A percentile compares a stretch with the other conserved stretches of the same genome.
Conservation (phyloP, 2,888 invertebrate genomes). For the Idaea biselata region DNA sequence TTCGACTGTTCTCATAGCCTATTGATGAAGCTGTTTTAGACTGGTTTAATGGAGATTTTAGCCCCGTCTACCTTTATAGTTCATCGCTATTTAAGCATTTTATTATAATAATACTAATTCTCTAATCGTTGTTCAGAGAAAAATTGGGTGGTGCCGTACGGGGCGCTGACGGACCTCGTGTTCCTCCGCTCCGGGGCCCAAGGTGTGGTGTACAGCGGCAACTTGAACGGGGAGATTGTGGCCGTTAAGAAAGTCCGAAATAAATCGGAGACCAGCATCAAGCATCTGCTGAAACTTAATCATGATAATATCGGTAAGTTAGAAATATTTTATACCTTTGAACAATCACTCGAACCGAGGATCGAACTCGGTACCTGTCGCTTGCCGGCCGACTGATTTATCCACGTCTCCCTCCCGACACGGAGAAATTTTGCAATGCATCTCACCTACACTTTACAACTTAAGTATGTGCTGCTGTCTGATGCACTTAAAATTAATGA, state of each 20-base stretch:
- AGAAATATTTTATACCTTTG: background rate
- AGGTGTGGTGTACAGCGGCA: conserved; percentile 96
- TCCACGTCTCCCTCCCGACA: too few species aligned
- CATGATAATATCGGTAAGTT: conserved; percentile 91
- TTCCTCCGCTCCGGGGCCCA: conserved; percentile 98
- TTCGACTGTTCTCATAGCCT: too few species aligned
- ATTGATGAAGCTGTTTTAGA: too few species aligned
- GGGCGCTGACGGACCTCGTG: conserved; percentile 90
- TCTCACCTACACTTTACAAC: too few species aligned
- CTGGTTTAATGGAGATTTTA: too few species aligned
- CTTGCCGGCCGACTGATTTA: too few species aligned
- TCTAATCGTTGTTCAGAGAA: conserved; percentile 66
- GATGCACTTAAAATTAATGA: too few species aligned
- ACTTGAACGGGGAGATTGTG: conserved; percentile 89
- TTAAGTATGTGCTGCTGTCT: too few species aligned
- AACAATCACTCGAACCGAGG: too few species aligned
- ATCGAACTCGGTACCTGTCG: too few species aligned
- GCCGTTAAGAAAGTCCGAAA: conserved; percentile 98
- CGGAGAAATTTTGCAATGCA: too few species aligned
- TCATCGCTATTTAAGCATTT: background rate
- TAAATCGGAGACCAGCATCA: conserved; percentile 94
- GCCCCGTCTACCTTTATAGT: too few species aligned
- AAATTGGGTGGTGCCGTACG: conserved; percentile 97
- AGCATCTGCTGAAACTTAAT: conserved; percentile 93
- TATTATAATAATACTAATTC: background rate